Conservation (phyloP, 2,113 vertebrate species). For the Daubentonia madagascariensis region DNA sequence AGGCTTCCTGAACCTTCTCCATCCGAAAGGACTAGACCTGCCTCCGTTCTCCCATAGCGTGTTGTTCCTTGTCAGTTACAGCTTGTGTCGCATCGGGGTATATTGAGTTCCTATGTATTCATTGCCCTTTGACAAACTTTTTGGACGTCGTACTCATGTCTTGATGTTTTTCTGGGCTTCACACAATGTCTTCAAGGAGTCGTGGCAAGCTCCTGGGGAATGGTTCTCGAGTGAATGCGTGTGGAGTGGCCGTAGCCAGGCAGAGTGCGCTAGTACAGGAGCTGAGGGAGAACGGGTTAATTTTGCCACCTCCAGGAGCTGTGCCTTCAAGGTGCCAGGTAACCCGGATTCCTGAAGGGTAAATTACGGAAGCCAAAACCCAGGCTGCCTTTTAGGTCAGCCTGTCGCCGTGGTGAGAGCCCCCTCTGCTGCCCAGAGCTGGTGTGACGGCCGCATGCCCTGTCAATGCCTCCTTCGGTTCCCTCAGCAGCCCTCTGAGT, state of each 20-base stretch:
- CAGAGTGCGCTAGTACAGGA: not conserved
- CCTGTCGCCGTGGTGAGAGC: accelerated
- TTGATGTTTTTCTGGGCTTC: not conserved
- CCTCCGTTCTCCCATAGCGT: too few species aligned
- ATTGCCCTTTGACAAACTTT: not conserved
- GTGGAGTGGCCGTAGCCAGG: not conserved
- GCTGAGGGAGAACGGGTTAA: not conserved
- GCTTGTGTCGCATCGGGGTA: accelerated
- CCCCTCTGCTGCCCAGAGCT: conserved; percentile 31
- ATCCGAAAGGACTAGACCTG: accelerated
- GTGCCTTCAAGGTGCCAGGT: not conserved
- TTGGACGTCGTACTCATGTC: accelerated
- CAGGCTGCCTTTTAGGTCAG: not conserved
- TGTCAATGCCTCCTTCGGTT: accelerated
- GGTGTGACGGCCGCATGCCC: not conserved
- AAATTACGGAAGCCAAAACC: not conserved
- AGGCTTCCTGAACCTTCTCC: not conserved
- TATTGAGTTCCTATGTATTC: not conserved
- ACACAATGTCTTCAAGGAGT: not conserved
- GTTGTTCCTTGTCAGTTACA: too few species aligned
- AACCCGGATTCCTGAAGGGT: not conserved
- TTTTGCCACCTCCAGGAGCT: not conserved
- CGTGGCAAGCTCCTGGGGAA: not conserved
- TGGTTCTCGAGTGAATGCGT: not conserved
- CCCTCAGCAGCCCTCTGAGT: not conserved